Conservation (phyloP, 2,113 vertebrate genomes). For the Azemiops feae region DNA sequence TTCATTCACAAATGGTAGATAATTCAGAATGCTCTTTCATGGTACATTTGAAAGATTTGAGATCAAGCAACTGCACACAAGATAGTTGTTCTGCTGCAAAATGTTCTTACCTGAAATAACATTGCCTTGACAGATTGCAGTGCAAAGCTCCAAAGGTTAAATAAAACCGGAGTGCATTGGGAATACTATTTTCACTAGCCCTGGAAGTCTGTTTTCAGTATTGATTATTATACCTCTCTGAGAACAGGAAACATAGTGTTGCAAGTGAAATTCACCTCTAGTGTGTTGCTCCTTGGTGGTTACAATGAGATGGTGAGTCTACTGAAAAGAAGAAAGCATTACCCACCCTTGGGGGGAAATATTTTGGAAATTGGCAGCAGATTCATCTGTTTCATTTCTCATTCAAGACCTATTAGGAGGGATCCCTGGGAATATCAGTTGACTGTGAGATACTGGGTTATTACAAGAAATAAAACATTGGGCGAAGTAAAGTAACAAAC, state of each 20-base stretch:
- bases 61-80: not conserved
- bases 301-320: not conserved
- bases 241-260: slow-evolving; percentile 23
- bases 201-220: slow-evolving; percentile 2
- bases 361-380: not conserved
- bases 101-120: not conserved
- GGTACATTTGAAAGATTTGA: not conserved
- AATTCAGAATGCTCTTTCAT: not conserved
- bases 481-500: not conserved
- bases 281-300: not conserved
- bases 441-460: not conserved
- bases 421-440: not conserved
- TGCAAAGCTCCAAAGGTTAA: not conserved
- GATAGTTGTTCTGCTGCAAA: not conserved
- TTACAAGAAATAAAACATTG: not conserved
- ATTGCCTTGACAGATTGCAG: not conserved
- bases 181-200: not conserved
- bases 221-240: slow-evolving; percentile 27
- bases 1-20: not conserved
- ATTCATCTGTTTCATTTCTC: not conserved
- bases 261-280: not conserved
- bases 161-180: not conserved
- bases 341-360: not conserved
- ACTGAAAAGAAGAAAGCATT: not conserved
- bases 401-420: not conserved